These are phyloP conservation scores for Coryphaenoides rupestris DNA, from an alignment of 2,113 vertebrate genomes.

Conservation along the genomic window DNA sequence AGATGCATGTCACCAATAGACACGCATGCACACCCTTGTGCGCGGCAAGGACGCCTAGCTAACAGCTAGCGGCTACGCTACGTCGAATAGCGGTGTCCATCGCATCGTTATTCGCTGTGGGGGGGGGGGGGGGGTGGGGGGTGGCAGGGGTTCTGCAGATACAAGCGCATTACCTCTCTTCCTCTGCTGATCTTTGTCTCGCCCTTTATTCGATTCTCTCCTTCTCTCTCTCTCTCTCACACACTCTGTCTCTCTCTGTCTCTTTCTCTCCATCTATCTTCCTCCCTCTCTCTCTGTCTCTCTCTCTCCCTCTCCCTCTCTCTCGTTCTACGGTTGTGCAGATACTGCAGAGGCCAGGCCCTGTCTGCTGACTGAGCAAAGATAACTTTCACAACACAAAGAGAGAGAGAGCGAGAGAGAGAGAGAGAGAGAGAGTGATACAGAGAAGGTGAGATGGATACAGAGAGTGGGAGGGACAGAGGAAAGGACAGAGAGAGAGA, in stretches of 20 bases:
- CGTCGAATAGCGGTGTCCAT: conserved; percentile 23
- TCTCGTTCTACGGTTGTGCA: conserved; percentile 9
- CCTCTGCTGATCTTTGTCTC: conserved; percentile 23
- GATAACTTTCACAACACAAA: conserved; percentile 38
- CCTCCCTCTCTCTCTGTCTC: conserved; percentile 11
- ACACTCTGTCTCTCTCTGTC: conserved; percentile 18
- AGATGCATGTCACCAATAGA: too few species aligned
- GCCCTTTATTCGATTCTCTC: not conserved
- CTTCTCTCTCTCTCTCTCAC: conserved; percentile 16
- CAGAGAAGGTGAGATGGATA: conserved; percentile 1
- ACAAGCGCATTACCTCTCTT: conserved; percentile 30
- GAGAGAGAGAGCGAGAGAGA: conserved; percentile 4
- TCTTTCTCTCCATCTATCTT: not conserved
- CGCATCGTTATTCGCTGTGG: conserved; percentile 33
- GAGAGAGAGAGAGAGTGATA: not conserved
- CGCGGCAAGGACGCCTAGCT: conserved; percentile 7
- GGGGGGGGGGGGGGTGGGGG: too few species aligned
- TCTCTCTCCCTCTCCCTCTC: conserved; percentile 8
- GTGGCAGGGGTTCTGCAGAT: conserved; percentile 32
- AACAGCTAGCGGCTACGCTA: not conserved
- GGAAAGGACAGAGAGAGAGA: not conserved
- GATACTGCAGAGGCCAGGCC: conserved; percentile 55
- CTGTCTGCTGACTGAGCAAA: conserved; percentile 72
- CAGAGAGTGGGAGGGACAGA: not conserved
- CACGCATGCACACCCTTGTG: conserved; percentile 10